These are phyloP conservation scores for Musca vetustissima DNA, from an alignment of 1,140 invertebrate species.

Conservation along the genomic window DNA sequence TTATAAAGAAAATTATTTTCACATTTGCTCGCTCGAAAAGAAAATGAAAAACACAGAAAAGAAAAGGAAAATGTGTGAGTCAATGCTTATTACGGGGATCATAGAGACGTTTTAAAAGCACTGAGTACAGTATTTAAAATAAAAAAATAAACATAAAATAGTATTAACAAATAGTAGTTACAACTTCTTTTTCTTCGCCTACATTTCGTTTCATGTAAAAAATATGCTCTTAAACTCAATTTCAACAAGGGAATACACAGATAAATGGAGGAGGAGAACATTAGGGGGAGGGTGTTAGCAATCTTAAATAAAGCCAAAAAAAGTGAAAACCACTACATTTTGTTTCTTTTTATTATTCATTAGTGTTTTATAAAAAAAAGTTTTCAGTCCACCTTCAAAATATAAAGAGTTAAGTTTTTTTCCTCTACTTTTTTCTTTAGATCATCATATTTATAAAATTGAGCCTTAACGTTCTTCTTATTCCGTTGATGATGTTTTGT, in stretches of 20 bases:
- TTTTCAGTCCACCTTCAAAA: constrained; percentile 8
- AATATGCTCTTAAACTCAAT: background rate
- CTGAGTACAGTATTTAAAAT: background rate
- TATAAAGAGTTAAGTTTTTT: constrained; percentile 9
- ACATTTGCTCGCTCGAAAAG: background rate
- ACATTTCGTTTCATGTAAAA: constrained; percentile 8
- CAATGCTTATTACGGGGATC: background rate
- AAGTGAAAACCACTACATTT: background rate
- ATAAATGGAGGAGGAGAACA: background rate
- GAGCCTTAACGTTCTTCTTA: constrained; percentile 20
- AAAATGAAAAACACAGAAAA: background rate
- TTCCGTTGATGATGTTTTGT: constrained; percentile 36
- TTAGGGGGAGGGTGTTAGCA: background rate
- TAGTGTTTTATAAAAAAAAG: background rate
- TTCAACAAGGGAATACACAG: background rate
- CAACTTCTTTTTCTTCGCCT: background rate
- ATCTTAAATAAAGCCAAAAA: background rate
- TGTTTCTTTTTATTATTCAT: background rate
- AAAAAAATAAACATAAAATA: constrained; percentile 12
- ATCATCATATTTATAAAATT: constrained; percentile 4
- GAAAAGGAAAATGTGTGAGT: too few species aligned
- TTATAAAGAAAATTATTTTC: background rate
- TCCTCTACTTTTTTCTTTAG: background rate
- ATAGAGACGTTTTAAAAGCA: background rate
- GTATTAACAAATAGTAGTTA: background rate